These are phyloP conservation scores for Galaxea fascicularis DNA, from an alignment of 92 coral and sea anemone species.

Conservation along the genomic window DNA sequence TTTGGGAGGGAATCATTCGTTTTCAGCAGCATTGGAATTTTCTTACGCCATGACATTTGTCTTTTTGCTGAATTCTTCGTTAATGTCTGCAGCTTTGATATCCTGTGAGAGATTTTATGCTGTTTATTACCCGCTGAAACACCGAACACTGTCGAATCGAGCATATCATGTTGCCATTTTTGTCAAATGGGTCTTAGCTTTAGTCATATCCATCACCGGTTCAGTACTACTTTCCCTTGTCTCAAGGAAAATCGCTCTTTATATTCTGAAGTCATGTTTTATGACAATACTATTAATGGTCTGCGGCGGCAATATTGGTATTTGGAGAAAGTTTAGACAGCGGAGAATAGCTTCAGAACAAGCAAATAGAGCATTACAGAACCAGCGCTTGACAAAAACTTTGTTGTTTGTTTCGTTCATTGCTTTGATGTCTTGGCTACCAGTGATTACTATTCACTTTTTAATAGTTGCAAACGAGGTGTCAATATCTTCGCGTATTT, in stretches of 20 bases:
- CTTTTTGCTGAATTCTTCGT: neutral
- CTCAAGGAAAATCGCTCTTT: neutral
- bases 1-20: neutral
- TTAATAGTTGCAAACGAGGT: neutral
- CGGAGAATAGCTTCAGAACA: neutral
- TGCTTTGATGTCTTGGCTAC: neutral
- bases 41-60: neutral
- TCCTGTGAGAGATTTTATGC: constrained; percentile 20
- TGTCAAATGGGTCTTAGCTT: neutral
- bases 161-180: neutral
- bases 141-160: neutral
- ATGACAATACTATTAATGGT: neutral
- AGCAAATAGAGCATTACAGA: neutral
- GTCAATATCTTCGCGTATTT: neutral
- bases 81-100: neutral
- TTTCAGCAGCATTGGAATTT: neutral
- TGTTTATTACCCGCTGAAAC: neutral
- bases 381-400: neutral
- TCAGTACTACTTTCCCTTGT: neutral
- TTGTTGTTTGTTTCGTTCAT: neutral
- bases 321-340: constrained; percentile 8
- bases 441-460: neutral
- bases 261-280: neutral
- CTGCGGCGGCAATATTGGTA: neutral
- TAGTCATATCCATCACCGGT: neutral